These are phyloP conservation scores for Ochlodes sylvanus DNA, from an alignment of 2,888 invertebrate species.

Conservation along the genomic window DNA sequence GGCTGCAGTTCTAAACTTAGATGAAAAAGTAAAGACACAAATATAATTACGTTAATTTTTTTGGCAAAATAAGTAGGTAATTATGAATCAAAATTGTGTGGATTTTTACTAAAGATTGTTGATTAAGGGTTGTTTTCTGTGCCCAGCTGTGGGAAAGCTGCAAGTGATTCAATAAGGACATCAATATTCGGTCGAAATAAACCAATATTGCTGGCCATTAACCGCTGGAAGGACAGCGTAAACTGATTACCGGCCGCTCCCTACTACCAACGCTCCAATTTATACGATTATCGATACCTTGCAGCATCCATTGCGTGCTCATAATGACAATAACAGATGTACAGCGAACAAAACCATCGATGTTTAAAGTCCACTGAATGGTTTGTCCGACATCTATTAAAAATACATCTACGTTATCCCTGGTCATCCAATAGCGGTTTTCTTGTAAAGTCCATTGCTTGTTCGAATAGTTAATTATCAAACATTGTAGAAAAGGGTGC, in stretches of 20 bases:
- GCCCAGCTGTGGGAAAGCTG: no score
- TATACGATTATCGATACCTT: not conserved
- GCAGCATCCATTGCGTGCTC: not conserved
- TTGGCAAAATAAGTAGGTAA: no score
- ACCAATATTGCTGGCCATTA: slow-evolving; percentile 12
- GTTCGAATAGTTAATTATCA: not conserved
- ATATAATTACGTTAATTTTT: no score
- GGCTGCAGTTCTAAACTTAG: no score
- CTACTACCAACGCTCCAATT: not conserved
- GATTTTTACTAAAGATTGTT: no score
- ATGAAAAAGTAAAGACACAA: no score
- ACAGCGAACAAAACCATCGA: not conserved
- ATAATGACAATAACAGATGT: not conserved
- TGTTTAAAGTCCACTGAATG: not conserved
- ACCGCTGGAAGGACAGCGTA: slow-evolving; percentile 23
- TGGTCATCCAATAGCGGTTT: not conserved
- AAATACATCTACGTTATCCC: no score
- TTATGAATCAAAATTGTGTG: no score
- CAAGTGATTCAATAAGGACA: not conserved
- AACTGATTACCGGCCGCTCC: slow-evolving; percentile 25
- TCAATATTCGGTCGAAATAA: not conserved
- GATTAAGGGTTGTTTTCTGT: no score
- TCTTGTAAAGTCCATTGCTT: slow-evolving; percentile 4
- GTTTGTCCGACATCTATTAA: not conserved
- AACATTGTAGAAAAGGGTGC: no score